Percentiles rank a stretch among this genome's conserved stretches.
phyloP scores from a whole-genome alignment of 2,113 vertebrate species.

The Hystrix cristata region DNA sequence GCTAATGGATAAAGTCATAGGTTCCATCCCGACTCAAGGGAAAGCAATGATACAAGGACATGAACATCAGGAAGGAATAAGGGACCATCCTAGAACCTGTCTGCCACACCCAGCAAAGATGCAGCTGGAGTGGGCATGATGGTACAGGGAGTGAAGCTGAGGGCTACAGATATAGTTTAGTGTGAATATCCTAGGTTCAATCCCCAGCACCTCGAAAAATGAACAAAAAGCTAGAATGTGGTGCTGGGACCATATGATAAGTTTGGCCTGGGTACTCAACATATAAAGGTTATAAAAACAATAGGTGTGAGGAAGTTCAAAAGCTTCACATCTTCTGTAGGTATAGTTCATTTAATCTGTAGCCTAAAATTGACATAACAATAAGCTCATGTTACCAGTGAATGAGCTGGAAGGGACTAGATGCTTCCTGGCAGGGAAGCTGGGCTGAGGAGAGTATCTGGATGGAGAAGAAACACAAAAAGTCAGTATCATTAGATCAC shows the following conservation, averaged over 20 bases:
- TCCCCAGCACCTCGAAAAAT: background rate
- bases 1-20: background rate
- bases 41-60: background rate
- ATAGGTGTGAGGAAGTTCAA: background rate
- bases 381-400: background rate
- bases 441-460: background rate
- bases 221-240: background rate
- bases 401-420: background rate
- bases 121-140: background rate
- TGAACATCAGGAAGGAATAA: background rate
- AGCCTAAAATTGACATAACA: background rate
- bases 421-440: background rate
- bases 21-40: background rate
- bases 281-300: conserved; percentile 14
- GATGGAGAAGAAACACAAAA: background rate
- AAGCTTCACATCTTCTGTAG: background rate
- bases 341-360: background rate
- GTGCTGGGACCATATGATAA: background rate
- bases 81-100: background rate
- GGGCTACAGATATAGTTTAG: background rate
- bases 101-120: background rate
- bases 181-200: background rate
- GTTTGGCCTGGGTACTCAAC: background rate
- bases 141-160: background rate
- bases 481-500: background rate